phyloP scores from a whole-genome alignment of 2,888 invertebrate genomes.

The Dyspetes luteomarginatus region DNA sequence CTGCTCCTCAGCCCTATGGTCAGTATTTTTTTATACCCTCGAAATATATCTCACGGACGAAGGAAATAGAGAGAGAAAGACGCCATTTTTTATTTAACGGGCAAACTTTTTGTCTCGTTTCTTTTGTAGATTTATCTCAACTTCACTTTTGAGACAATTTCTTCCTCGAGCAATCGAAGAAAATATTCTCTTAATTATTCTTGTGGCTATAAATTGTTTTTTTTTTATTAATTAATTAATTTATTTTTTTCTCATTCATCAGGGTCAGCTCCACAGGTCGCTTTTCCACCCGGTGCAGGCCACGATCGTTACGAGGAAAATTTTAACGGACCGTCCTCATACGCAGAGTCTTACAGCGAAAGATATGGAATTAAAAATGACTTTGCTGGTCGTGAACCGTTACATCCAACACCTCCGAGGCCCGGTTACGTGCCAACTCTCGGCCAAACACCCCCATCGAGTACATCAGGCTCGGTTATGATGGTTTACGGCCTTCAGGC shows the following conservation, averaged over 20 bases:
- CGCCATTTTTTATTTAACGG: neutral
- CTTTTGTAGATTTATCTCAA: neutral
- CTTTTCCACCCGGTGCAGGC: slow-evolving; percentile 79
- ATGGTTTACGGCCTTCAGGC: slow-evolving; percentile 99
- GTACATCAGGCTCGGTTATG: slow-evolving; percentile 93
- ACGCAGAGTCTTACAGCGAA: slow-evolving; percentile 82
- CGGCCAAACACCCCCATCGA: slow-evolving; percentile 80
- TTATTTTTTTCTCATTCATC: slow-evolving; percentile 24
- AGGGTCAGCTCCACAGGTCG: slow-evolving; percentile 80
- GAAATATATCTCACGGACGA: too few species aligned
- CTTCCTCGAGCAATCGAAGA: too few species aligned
- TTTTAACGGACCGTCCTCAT: slow-evolving; percentile 81
- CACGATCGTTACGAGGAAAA: slow-evolving; percentile 82
- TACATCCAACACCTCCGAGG: slow-evolving; percentile 82
- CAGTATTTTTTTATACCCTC: slow-evolving; percentile 84
- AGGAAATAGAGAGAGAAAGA: too few species aligned
- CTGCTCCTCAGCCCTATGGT: slow-evolving; percentile 95
- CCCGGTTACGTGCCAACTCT: slow-evolving; percentile 81
- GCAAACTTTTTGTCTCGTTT: neutral
- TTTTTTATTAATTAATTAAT: neutral
- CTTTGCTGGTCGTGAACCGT: slow-evolving; percentile 80
- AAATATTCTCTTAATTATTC: too few species aligned
- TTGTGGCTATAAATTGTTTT: too few species aligned
- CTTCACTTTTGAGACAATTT: too few species aligned
- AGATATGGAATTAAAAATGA: slow-evolving; percentile 81